Evolutionary conservation across 2,888 invertebrate species (phyloP), one percentile per base, ranked within the genome.

Genomic region (Epiblema foenella): DNA sequence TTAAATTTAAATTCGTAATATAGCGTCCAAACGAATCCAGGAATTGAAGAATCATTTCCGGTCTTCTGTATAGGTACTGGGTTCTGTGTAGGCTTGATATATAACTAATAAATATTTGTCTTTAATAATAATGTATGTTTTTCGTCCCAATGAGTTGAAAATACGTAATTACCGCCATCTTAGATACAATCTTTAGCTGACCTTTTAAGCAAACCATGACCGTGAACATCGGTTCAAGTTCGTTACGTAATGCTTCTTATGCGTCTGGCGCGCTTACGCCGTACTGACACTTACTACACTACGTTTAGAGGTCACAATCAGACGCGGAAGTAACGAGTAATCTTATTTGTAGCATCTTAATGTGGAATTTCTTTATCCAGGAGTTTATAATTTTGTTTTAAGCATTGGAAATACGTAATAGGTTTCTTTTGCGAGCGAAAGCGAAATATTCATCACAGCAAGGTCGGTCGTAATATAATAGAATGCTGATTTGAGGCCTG

Each of bases 191-290:
- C 81, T 80, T 80, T 81, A 84, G 79, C 81, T 85, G 90, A 90
- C 90, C 90, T 91, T 73, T 89, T 83, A 83, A 83, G 82, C 82
- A 85, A 83, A 81, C 89, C 89, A 81, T 92, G 92, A 90, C 90
- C 91, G 87, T 91, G 91, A 89, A 86, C 84, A 81, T 84, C 82
- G 87, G 85, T 89, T 89, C 88, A 83, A 85, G 87, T 84, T 85
- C 81, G 83, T 91, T 91, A 89, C 89, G 89, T 89, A 90, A 91
- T 76, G 56, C 51, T 24, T 81, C 80, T n/a, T 82, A 80, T 86
- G 82, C 83, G 85, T 81, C 86, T 87, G 86, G 88, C 85, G 86
- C 86, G n/a, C 86, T 64, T 59, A 66, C 39, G 39, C 70, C 20
- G 49, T 56, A 86, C 68, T 75, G 75, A 69, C 73, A 73, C 74